phyloP scores from a whole-genome alignment of 2,113 vertebrate genomes.

The Nothocercus nigrocapillus region DNA sequence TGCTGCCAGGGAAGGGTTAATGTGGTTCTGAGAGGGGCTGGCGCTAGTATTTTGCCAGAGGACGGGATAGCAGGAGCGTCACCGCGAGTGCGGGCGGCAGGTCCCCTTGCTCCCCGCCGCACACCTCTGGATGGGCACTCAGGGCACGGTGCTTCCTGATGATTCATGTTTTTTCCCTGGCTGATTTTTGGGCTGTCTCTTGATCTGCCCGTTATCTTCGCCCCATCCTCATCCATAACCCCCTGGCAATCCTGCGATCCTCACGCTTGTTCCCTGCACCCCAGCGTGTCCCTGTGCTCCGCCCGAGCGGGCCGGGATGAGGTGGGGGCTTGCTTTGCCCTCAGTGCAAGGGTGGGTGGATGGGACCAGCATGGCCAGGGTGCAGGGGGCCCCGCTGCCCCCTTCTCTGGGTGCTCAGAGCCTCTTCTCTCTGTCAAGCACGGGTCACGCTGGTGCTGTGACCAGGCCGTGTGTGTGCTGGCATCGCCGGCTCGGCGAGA shows the following conservation, averaged over 20 bases:
- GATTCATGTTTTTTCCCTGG: background rate
- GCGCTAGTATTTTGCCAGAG: background rate
- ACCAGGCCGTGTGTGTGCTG: background rate
- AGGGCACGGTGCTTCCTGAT: background rate
- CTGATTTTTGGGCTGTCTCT: background rate
- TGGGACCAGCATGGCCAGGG: background rate
- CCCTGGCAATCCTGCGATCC: fast-evolving
- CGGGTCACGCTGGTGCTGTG: background rate
- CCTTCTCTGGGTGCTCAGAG: background rate
- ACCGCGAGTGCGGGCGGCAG: fast-evolving
- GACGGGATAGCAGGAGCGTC: fast-evolving
- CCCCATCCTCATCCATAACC: background rate
- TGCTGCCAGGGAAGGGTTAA: background rate
- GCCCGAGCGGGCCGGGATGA: background rate
- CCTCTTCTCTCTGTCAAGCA: fast-evolving
- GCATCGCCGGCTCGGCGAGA: background rate
- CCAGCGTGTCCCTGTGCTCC: background rate
- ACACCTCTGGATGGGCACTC: fast-evolving
- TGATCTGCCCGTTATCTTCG: background rate
- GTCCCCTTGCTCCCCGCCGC: background rate
- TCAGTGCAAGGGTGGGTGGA: background rate
- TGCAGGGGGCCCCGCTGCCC: fast-evolving
- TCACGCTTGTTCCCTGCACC: background rate
- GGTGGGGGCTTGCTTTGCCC: background rate
- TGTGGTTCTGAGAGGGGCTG: fast-evolving